phyloP scores from a whole-genome alignment of 2,888 invertebrate genomes.

The Dicyrtomina minuta region DNA sequence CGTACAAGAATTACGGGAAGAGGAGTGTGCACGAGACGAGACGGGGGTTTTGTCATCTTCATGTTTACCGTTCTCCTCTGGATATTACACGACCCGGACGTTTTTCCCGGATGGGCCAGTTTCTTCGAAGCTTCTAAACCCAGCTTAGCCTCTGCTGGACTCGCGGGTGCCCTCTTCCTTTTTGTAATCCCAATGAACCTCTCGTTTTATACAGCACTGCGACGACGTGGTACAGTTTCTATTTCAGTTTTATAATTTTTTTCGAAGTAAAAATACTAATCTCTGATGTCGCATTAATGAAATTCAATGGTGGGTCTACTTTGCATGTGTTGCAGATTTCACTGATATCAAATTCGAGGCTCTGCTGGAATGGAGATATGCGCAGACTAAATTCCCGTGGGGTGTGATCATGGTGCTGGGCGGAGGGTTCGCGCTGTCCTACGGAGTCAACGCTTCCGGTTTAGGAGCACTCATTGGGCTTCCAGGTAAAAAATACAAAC shows the following conservation, averaged over 20 bases:
- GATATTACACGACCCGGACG: slow-evolving; percentile 24
- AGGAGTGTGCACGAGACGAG: slow-evolving; percentile 16
- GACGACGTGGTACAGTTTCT: not conserved
- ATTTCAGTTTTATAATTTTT: too few relatives aligned
- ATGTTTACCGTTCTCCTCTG: not conserved
- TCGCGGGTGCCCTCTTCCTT: too few relatives aligned
- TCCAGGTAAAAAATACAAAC: too few relatives aligned
- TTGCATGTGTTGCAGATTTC: slow-evolving; percentile 17
- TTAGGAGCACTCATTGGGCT: not conserved
- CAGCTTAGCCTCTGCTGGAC: too few relatives aligned
- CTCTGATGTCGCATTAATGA: too few relatives aligned
- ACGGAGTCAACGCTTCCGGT: too few relatives aligned
- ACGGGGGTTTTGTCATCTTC: slow-evolving; percentile 3
- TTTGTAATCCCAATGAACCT: not conserved
- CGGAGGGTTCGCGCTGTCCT: slow-evolving; percentile 23
- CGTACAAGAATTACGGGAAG: too few relatives aligned
- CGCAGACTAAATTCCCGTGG: slow-evolving; percentile 19
- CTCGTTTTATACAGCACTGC: not conserved
- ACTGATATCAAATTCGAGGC: not conserved
- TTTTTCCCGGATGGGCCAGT: slow-evolving; percentile 8
- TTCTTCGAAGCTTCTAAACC: too few relatives aligned
- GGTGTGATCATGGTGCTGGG: slow-evolving; percentile 20
- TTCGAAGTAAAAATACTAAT: too few relatives aligned
- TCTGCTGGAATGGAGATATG: too few relatives aligned
- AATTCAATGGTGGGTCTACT: too few relatives aligned